A percentile compares a stretch with the other conserved stretches of the same genome.
phyloP scores from a whole-genome alignment of 2,113 vertebrate species.

The Oncorhynchus keta region DNA sequence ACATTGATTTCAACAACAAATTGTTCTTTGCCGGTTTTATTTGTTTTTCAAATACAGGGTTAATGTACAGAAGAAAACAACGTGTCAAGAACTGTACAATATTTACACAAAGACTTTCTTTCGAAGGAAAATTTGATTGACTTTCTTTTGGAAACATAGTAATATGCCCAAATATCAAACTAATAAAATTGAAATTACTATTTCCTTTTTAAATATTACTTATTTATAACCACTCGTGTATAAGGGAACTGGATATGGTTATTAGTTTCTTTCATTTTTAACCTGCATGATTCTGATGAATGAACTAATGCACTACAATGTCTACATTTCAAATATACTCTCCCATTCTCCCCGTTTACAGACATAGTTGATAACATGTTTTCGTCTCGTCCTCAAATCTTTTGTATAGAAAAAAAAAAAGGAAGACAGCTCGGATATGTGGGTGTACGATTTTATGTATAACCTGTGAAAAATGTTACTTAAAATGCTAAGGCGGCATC shows the following conservation, averaged over 20 bases:
- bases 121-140: constrained; percentile 79
- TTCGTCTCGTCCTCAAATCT: constrained; percentile 32
- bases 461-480: constrained; percentile 65
- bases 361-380: constrained; percentile 59
- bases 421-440: constrained; percentile 73
- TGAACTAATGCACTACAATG: constrained; percentile 76
- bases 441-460: constrained; percentile 68
- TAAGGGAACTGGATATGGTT: constrained; percentile 65
- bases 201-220: constrained; percentile 81
- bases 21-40: constrained; percentile 79
- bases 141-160: constrained; percentile 68
- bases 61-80: constrained; percentile 79
- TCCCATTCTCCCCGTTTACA: constrained; percentile 57
- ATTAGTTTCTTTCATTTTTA: constrained; percentile 66
- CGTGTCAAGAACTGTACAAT: constrained; percentile 83
- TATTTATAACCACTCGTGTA: constrained; percentile 73
- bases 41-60: constrained; percentile 83
- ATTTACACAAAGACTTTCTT: constrained; percentile 76
- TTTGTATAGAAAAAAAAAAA: constrained; percentile 49
- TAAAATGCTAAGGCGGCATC: constrained; percentile 71
- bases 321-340: constrained; percentile 72
- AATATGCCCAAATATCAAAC: constrained; percentile 80
- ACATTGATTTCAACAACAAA: not conserved
- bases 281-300: constrained; percentile 72
- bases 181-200: constrained; percentile 78